Base-by-base conservation (phyloP, 2,797 vertebrate species). In the Sitta carolinensis region DNA sequence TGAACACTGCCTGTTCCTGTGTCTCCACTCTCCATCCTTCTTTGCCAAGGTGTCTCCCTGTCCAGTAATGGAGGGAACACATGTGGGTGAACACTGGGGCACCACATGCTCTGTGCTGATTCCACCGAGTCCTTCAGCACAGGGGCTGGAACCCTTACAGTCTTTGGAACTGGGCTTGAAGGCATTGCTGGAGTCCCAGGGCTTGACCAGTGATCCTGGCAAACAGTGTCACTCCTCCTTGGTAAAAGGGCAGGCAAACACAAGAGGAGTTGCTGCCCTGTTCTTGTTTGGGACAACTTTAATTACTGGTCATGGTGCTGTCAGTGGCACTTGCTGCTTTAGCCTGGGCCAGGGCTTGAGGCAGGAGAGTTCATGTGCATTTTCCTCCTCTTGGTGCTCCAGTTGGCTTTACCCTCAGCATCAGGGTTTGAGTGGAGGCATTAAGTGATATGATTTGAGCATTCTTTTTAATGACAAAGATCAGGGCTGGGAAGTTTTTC, bases 11-110 rank as follows among this genome's bases (percentile, higher is more conserved):
- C 18, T 7, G 5, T 32, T 55, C 16, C 23, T 20, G 23, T 58
- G 36, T n/a, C 42, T 67, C 48, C 16, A 11, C 42, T 25, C 54
- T 32, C 23, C 21, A 2, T 17, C 45, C 11, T 7, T 50, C 61
- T 26, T 30, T 47, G 48, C 67, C 34, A 8, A 13, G 54, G 29
- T 3, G 1, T 36, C 19, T 16, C 19, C 1, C 52, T 14, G 42
- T 50, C 72, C 50, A 62, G 40, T 36, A 6, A 3, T 1, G 27
- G 48, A 40, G 69, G 30, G 47, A 30, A 17, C 36, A 25, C 43
- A 2, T 0, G 0, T 29, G 55, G 59, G 23, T 22, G 34, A 29
- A 23, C 3, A 22, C 25, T 13, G 61, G 55, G 18, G 55, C 2
- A 9, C 27, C 5, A 20, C n/a, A 13, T 20, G 43, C 61, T 47